These are phyloP conservation scores for Irena cyanogastra DNA, from an alignment of 2,113 vertebrate genomes.

Conservation along the genomic window DNA sequence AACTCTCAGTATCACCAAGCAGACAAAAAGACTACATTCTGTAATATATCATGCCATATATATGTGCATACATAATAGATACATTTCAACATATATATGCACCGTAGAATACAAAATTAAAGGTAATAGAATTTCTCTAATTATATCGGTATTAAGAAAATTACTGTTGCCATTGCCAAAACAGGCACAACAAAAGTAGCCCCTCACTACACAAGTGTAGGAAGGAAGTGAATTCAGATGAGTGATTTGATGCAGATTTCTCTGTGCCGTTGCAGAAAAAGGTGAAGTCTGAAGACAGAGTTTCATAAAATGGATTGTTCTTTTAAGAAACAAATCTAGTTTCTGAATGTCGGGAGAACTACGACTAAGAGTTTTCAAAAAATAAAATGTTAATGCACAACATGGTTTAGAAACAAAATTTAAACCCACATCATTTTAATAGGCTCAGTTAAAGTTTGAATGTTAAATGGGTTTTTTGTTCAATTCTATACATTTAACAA, in stretches of 20 bases:
- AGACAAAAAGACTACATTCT: neutral
- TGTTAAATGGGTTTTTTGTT: neutral
- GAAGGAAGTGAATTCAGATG: neutral
- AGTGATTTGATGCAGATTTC: neutral
- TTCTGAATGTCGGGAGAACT: neutral
- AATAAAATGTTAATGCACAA: neutral
- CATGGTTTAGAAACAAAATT: neutral
- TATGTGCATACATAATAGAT: neutral
- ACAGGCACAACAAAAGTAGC: neutral
- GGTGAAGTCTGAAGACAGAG: neutral
- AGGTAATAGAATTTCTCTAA: neutral
- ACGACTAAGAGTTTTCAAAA: neutral
- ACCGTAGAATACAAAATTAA: neutral
- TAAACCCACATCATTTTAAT: neutral
- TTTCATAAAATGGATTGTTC: neutral
- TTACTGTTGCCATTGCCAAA: neutral
- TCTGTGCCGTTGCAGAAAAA: neutral
- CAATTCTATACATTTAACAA: neutral
- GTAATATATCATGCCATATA: neutral
- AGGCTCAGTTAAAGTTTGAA: neutral
- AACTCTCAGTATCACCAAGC: neutral
- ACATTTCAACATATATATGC: neutral
- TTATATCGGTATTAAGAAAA: neutral
- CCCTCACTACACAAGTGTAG: neutral
- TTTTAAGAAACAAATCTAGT: neutral